Evolutionary conservation across 2,113 vertebrate species (phyloP).

Genomic region (Psittacula cyanocephala): DNA sequence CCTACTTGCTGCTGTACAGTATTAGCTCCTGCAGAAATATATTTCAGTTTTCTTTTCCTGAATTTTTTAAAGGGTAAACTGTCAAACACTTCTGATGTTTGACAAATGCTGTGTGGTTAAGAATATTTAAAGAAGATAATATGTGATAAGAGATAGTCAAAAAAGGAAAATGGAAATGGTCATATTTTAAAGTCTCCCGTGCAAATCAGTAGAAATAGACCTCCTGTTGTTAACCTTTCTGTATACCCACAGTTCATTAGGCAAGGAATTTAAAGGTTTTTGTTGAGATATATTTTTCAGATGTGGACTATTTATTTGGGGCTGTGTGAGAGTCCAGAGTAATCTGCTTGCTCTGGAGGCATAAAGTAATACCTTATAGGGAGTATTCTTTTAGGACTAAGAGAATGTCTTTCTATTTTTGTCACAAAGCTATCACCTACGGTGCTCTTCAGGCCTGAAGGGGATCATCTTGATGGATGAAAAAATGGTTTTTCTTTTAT

Average conservation of each 20-base stretch:
- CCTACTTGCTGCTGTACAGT: not conserved
- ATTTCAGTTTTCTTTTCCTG: not conserved
- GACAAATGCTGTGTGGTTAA: not conserved
- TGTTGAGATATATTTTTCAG: not conserved
- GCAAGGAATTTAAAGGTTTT: not conserved
- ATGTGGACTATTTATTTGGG: not conserved
- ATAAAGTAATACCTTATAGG: not conserved
- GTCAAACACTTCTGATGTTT: not conserved
- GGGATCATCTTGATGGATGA: not conserved
- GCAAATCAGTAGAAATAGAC: not conserved
- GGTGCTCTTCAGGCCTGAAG: not conserved
- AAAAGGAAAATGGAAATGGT: not conserved
- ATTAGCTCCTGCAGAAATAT: not conserved
- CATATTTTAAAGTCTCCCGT: not conserved
- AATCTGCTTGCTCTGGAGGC: not conserved
- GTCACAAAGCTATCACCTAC: not conserved
- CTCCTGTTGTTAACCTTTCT: not conserved
- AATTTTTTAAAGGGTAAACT: not conserved
- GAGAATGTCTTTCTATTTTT: conserved; percentile 27
- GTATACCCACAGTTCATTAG: not conserved
- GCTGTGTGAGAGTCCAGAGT: not conserved
- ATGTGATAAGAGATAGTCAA: not conserved
- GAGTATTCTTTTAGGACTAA: not conserved
- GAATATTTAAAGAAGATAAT: not conserved
- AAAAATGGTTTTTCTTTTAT: not conserved